Evolutionary conservation across 2,113 vertebrate genomes (phyloP).

Genomic region (Oncorhynchus keta): DNA sequence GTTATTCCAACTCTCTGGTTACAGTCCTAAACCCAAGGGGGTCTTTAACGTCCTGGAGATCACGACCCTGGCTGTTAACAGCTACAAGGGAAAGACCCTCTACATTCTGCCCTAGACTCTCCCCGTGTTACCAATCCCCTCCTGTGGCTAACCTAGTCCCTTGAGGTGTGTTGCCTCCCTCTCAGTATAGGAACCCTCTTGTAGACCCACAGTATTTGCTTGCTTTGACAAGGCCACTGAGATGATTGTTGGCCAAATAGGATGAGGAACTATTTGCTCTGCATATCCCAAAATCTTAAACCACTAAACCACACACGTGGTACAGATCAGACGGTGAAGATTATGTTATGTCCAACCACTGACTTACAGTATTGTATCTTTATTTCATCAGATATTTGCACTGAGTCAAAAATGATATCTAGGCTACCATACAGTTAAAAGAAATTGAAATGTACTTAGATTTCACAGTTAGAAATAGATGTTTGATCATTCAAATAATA

Average conservation of each 20-base stretch:
- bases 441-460: neutral
- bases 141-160: constrained; percentile 30
- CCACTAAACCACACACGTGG: neutral
- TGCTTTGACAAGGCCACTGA: neutral
- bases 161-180: neutral
- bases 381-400: neutral
- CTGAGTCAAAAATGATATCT: too few relatives aligned
- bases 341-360: too few relatives aligned
- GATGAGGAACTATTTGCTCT: neutral
- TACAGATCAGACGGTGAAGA: too few relatives aligned
- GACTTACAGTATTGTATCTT: neutral
- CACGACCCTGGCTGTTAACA: constrained; percentile 76
- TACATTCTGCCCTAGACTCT: constrained; percentile 51
- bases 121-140: constrained; percentile 43
- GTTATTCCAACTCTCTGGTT: constrained; percentile 81
- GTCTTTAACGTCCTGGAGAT: constrained; percentile 74
- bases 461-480: neutral
- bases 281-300: neutral
- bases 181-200: neutral
- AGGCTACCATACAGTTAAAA: too few relatives aligned
- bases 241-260: neutral
- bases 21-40: constrained; percentile 75
- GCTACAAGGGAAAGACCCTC: constrained; percentile 69
- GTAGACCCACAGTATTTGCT: neutral
- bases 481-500: constrained; percentile 58